A percentile compares a stretch with the other conserved stretches of the same genome.
Evolutionary conservation across 2,113 vertebrate species (phyloP).

Genomic region (Rhagologus leucostigma): DNA sequence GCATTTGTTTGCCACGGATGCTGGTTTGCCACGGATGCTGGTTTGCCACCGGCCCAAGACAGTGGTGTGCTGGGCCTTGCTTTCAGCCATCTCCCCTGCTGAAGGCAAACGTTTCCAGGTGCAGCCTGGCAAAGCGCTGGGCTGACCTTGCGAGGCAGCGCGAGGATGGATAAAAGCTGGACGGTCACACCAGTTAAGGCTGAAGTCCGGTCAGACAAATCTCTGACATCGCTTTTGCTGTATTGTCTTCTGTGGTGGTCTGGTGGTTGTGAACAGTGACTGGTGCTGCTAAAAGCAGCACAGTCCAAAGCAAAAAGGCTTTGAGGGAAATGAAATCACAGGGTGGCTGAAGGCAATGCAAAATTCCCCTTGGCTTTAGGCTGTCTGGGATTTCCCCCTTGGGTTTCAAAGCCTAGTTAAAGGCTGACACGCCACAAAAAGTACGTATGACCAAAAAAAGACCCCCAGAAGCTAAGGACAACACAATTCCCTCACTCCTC

Average conservation of each 20-base stretch:
- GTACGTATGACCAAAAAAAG: background rate
- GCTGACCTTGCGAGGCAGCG: background rate
- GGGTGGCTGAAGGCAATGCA: background rate
- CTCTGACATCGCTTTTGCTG: accelerated
- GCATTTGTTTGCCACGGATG: conserved; percentile 4
- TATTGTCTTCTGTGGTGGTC: background rate
- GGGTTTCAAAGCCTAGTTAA: background rate
- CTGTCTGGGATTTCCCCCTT: background rate
- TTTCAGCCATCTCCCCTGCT: background rate
- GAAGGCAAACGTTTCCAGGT: background rate
- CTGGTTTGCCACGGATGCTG: conserved; percentile 33
- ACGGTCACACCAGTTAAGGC: background rate
- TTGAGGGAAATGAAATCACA: background rate
- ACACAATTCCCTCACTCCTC: background rate
- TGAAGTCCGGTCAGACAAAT: background rate
- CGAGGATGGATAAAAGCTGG: background rate
- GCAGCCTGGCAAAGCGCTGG: background rate
- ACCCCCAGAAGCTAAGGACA: background rate
- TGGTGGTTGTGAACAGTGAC: background rate
- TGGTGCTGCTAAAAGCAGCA: background rate
- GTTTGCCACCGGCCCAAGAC: conserved; percentile 31
- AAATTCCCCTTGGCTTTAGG: background rate
- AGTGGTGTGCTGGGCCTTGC: background rate
- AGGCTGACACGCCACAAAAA: background rate
- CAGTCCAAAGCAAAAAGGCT: background rate